Conservation (phyloP, 2,113 vertebrate species). For the Pluvianellus socialis region DNA sequence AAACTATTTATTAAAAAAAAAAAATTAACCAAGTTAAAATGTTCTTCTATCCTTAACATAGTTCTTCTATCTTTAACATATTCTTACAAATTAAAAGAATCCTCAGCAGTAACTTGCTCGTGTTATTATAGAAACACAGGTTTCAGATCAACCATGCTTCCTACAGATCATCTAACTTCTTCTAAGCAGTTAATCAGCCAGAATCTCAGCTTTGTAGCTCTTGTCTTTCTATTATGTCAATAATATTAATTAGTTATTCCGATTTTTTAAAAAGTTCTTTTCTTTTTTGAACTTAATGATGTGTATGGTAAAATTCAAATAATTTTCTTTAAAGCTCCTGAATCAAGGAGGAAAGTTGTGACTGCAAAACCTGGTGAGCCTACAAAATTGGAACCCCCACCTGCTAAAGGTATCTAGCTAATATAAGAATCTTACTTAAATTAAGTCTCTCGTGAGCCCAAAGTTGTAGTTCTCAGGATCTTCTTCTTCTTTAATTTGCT, state of each 20-base stretch:
- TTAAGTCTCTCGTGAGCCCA: not conserved
- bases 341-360: conserved; percentile 67
- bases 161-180: not conserved
- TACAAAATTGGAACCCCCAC: conserved; percentile 73
- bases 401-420: conserved; percentile 74
- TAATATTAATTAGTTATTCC: not conserved
- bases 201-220: not conserved
- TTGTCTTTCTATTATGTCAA: not conserved
- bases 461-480: not conserved
- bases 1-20: not conserved
- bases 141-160: not conserved
- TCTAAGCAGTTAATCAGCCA: not conserved
- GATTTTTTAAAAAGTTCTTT: not conserved
- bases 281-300: not conserved
- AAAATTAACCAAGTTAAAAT: conserved; percentile 4
- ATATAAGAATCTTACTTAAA: not conserved
- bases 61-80: not conserved
- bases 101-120: not conserved
- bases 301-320: conserved; percentile 54
- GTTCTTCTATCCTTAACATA: not conserved
- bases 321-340: conserved; percentile 78
- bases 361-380: conserved; percentile 69
- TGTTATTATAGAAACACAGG: not conserved
- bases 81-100: conserved; percentile 25
- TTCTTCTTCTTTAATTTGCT: not conserved